phyloP scores from a whole-genome alignment of 2,888 invertebrate genomes.

The Parnassius orleans region DNA sequence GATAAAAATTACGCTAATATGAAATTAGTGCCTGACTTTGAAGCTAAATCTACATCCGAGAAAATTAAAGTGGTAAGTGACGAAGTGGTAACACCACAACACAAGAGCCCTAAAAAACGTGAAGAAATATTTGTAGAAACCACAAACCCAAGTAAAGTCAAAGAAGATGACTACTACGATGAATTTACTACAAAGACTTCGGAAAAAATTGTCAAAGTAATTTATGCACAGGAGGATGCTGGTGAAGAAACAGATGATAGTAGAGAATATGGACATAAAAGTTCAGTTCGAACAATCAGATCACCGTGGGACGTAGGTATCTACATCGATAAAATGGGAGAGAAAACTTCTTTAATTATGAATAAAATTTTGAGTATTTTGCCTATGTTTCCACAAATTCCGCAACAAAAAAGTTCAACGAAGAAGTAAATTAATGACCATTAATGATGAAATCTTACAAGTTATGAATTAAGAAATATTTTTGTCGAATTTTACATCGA shows the following conservation, averaged over 20 bases:
- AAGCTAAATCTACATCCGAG: slow-evolving; percentile 25
- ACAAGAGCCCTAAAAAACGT: slow-evolving; percentile 38
- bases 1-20: slow-evolving; percentile 32
- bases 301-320: slow-evolving; percentile 46
- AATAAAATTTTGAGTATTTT: slow-evolving; percentile 46
- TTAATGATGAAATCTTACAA: too few species aligned
- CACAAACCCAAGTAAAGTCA: slow-evolving; percentile 15
- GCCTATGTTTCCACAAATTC: slow-evolving; percentile 55
- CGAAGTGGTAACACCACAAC: slow-evolving; percentile 36
- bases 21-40: slow-evolving; percentile 15
- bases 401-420: slow-evolving; percentile 27
- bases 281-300: slow-evolving; percentile 40
- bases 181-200: slow-evolving; percentile 43
- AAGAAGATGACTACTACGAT: slow-evolving; percentile 43
- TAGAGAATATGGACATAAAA: slow-evolving; percentile 40
- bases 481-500: too few species aligned
- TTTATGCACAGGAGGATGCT: slow-evolving; percentile 39
- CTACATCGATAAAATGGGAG: slow-evolving; percentile 41
- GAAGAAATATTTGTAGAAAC: not conserved
- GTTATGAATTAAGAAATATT: too few species aligned
- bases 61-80: slow-evolving; percentile 31
- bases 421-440: not conserved
- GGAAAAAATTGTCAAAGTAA: slow-evolving; percentile 34
- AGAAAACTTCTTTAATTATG: slow-evolving; percentile 38
- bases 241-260: slow-evolving; percentile 48